These are phyloP conservation scores for Peromyscus eremicus DNA, from an alignment of 2,797 vertebrate species.

Conservation along the genomic window DNA sequence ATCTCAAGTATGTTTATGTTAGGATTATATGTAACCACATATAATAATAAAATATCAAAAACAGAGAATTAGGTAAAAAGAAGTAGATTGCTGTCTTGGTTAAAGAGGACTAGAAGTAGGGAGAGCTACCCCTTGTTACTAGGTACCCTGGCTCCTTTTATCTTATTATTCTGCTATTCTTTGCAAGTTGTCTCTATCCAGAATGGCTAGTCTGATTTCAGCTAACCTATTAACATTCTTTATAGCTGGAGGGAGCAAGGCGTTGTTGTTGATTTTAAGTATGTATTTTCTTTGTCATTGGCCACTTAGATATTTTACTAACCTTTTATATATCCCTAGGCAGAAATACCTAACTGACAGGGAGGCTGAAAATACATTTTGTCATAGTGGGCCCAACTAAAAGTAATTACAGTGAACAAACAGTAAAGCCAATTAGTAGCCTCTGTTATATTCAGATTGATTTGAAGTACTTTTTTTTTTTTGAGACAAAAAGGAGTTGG, in stretches of 20 bases:
- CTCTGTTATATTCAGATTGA: background rate
- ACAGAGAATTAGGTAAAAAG: background rate
- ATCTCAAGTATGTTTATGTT: background rate
- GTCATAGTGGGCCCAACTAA: background rate
- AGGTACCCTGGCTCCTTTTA: background rate
- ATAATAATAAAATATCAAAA: background rate
- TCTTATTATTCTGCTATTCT: background rate
- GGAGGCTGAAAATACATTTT: background rate
- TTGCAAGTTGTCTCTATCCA: background rate
- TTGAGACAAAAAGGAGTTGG: background rate
- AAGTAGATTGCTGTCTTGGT: constrained; percentile 2
- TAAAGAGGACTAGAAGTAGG: background rate
- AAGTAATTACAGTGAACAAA: background rate
- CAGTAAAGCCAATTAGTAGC: background rate
- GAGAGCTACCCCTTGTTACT: background rate
- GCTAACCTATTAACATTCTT: background rate
- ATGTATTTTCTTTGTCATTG: background rate
- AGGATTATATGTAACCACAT: background rate
- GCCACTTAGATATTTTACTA: background rate
- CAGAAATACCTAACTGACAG: background rate
- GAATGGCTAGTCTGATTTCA: background rate
- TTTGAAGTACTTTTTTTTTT: background rate
- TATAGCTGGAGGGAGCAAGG: background rate
- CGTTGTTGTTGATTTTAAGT: background rate
- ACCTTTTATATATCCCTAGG: background rate